Evolutionary conservation across 2,797 vertebrate genomes (phyloP).

Genomic region (Urophycis tenuis): DNA sequence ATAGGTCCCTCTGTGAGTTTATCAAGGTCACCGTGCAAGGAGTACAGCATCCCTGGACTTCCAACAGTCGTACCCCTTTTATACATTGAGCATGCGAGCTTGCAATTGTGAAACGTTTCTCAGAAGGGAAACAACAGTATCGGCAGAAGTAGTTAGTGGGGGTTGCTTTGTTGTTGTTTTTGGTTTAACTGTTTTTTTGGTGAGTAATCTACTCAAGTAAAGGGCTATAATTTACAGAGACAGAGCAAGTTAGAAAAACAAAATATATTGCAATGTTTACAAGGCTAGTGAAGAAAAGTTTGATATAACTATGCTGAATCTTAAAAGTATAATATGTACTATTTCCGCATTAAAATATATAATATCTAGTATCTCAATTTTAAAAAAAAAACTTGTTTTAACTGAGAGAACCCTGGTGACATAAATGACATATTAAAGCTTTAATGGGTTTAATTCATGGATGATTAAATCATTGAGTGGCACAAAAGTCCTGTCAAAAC

Average conservation of each 20-base stretch:
- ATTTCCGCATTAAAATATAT: too few species aligned
- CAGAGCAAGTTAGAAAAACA: neutral
- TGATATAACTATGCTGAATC: neutral
- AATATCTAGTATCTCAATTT: too few species aligned
- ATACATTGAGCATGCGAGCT: slow-evolving; percentile 5
- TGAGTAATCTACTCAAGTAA: neutral
- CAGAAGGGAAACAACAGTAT: neutral
- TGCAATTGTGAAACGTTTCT: neutral
- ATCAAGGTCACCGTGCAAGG: slow-evolving; percentile 2
- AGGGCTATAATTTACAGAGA: neutral
- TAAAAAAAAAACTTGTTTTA: too few species aligned
- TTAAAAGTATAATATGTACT: too few species aligned
- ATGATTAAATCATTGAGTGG: neutral
- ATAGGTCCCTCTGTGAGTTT: slow-evolving; percentile 3
- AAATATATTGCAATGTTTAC: neutral
- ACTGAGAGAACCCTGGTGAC: too few species aligned
- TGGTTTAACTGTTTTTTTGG: neutral
- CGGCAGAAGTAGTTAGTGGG: neutral
- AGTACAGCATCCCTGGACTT: neutral
- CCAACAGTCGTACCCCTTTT: neutral
- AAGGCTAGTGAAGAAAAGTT: neutral
- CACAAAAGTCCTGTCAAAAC: too few species aligned
- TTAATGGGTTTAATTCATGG: too few species aligned
- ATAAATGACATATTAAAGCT: too few species aligned
- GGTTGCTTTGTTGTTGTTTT: neutral